These are phyloP conservation scores for Gisinianus flammeolus DNA, from an alignment of 2,888 invertebrate genomes.

Conservation along the genomic window DNA sequence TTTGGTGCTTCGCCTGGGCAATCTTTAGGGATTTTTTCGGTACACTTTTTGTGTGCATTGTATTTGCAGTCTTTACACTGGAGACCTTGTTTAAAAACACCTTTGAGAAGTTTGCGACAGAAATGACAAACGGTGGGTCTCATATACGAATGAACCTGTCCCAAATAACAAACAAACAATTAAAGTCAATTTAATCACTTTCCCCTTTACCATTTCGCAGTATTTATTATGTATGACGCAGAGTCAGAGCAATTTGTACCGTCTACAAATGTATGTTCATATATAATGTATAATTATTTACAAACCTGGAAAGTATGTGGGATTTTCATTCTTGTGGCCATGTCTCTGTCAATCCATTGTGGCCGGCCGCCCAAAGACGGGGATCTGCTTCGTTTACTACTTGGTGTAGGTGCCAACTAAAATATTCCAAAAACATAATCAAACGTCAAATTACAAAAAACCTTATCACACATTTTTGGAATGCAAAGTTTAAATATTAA, in stretches of 20 bases:
- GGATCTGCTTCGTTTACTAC: constrained; percentile 68
- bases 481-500: not conserved
- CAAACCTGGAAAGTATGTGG: constrained; percentile 93
- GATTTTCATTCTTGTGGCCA: constrained; percentile 65
- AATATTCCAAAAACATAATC: constrained; percentile 37
- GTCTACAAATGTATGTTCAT: not conserved
- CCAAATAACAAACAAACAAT: constrained; percentile 81
- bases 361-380: constrained; percentile 73
- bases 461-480: too few species aligned
- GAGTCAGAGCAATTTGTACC: too few species aligned
- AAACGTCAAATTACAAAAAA: too few species aligned
- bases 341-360: constrained; percentile 74
- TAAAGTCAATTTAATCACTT: too few species aligned
- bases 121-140: constrained; percentile 94
- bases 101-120: constrained; percentile 94
- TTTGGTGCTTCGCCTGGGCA: constrained; percentile 79
- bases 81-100: constrained; percentile 93
- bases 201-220: too few species aligned
- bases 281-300: not conserved
- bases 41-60: constrained; percentile 94
- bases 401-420: constrained; percentile 54
- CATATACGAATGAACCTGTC: constrained; percentile 95
- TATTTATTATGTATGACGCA: too few species aligned
- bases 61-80: constrained; percentile 98
- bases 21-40: constrained; percentile 86